A percentile compares a stretch with the other conserved stretches of the same genome.
phyloP scores from a whole-genome alignment of 2,888 invertebrate species.

The Euzophera pinguis region DNA sequence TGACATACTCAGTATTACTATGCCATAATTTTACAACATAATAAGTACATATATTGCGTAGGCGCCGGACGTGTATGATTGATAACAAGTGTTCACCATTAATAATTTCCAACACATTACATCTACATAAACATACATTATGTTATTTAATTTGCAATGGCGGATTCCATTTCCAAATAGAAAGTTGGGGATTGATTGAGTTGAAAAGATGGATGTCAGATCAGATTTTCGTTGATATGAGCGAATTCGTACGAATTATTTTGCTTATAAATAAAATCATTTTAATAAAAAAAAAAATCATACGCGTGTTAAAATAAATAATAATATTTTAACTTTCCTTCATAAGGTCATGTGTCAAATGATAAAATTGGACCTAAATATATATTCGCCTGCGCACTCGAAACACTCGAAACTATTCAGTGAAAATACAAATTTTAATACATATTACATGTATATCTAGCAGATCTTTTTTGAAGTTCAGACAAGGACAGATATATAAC shows the following conservation, averaged over 20 bases:
- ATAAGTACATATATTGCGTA: conserved; percentile 11
- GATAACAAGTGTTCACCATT: conserved; percentile 18
- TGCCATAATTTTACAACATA: neutral
- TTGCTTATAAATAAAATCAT: no score
- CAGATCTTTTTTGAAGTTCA: neutral
- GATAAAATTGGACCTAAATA: no score
- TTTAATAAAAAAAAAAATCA: no score
- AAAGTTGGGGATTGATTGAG: neutral
- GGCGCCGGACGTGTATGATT: conserved; percentile 21
- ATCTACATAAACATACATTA: neutral
- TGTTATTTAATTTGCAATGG: neutral
- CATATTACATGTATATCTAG: neutral
- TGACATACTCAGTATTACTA: no score
- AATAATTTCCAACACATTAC: conserved; percentile 7
- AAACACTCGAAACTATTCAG: no score
- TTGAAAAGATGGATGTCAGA: no score
- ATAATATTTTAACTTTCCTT: no score
- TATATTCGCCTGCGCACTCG: no score
- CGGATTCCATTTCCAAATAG: neutral
- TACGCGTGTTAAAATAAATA: no score
- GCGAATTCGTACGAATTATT: no score
- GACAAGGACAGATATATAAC: neutral
- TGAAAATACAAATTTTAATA: neutral
- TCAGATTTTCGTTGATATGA: no score
- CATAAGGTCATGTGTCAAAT: no score